Evolutionary conservation across 2,888 invertebrate genomes (phyloP), one percentile per base, ranked within the genome.

Genomic region (Lissocephala sabroskyi): DNA sequence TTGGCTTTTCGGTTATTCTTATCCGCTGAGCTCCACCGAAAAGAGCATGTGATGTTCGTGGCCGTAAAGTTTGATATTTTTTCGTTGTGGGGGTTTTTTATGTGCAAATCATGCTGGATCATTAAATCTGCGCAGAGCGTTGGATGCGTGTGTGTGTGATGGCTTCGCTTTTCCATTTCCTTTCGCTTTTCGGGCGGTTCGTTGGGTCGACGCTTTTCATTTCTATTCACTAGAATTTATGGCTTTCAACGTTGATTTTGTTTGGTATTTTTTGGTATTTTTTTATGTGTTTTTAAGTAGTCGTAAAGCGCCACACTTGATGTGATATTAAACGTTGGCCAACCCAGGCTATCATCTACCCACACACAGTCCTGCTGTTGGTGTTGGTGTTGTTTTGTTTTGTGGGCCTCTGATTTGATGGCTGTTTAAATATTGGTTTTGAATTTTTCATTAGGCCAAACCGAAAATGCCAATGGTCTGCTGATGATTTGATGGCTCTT

Each of bases 251-350:
- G 71, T 75, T 75, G 76, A 65, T 75, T 75, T 68, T 74, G 57
- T 58, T 59, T 56, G 54, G 61, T 48, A 54, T 56, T 65, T 47
- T 59, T 23, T 23, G 3, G 23, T 3, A 23, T 23, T 49, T 76
- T 71, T 80, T 80, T 81, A 81, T 76, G 79, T 76, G 65, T 61
- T 80, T 81, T 81, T 80, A 81, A 81, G 80, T 79, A 80, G 80
- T 79, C 81, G 71, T 81, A 81, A 81, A 81, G 67, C 64, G 71
- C 62, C 78, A 80, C 80, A 80, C 81, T 81, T 81, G 79, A 80
- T 79, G 80, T 66, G 70, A 75, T 79, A 81, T 79, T 81, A 80
- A 80, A 79, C 67, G 79, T 56, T 76, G 71, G 71, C 77, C 74
- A 75, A 40, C 11, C 14, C 16, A 41, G 9, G 26, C 29, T 10